Conservation (phyloP, 2,888 invertebrate species). For the Calliopum simillimum region DNA sequence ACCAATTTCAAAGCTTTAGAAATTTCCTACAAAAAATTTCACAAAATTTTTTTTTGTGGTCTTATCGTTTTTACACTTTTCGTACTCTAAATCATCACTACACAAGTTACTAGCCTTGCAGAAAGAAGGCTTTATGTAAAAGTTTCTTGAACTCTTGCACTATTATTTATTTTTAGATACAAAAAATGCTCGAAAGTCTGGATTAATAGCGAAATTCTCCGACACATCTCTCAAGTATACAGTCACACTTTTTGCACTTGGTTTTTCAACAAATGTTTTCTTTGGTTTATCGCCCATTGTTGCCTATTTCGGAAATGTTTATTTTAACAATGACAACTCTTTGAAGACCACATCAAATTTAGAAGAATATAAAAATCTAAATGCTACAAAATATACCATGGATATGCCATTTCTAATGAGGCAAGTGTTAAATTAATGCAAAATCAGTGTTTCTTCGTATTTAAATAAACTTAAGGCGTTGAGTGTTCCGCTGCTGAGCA, state of each 20-base stretch:
- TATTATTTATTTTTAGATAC: neutral
- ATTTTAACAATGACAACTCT: neutral
- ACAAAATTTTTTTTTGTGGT: no score
- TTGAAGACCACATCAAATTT: neutral
- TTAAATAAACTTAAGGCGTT: no score
- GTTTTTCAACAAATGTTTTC: slow-evolving; percentile 5
- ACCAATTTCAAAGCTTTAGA: no score
- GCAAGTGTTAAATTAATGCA: no score
- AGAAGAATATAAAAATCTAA: neutral
- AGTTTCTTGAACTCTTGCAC: no score
- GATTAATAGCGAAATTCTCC: neutral
- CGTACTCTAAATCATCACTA: no score
- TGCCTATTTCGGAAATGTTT: neutral
- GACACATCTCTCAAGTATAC: slow-evolving; percentile 11
- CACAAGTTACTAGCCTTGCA: no score
- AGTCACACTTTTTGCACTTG: neutral
- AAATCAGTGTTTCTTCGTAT: no score
- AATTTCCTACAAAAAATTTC: no score
- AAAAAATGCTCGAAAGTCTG: neutral
- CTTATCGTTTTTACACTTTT: no score
- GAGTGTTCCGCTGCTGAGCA: no score
- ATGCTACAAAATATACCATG: slow-evolving; percentile 8
- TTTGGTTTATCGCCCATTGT: slow-evolving; percentile 13
- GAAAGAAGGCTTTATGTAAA: no score
- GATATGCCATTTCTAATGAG: neutral